Conservation (phyloP, 2,797 vertebrate genomes). For the Tarsius wallacei region DNA sequence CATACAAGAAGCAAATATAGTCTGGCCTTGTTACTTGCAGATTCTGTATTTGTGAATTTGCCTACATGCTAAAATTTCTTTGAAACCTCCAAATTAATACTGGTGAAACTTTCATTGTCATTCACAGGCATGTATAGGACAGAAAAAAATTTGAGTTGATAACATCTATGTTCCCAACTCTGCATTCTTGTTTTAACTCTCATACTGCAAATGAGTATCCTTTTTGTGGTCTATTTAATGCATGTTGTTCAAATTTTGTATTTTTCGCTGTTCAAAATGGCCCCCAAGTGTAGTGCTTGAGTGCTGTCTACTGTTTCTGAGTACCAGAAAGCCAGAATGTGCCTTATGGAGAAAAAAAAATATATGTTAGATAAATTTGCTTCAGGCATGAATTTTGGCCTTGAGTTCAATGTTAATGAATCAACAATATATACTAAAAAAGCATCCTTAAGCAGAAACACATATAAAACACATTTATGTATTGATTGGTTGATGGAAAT, state of each 20-base stretch:
- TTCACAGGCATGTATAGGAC: neutral
- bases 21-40: neutral
- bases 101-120: neutral
- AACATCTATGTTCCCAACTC: neutral
- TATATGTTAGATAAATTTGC: neutral
- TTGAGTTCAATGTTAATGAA: neutral
- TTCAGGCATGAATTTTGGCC: neutral
- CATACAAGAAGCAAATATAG: neutral
- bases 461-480: neutral
- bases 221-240: neutral
- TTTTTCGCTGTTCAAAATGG: neutral
- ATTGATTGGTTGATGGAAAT: neutral
- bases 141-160: neutral
- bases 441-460: neutral
- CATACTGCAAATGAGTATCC: neutral
- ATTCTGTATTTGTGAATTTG: neutral
- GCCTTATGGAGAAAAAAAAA: neutral
- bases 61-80: neutral
- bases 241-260: neutral
- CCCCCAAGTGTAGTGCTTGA: neutral
- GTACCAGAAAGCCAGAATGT: neutral
- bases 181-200: neutral
- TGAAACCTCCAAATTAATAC: neutral
- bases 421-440: neutral
- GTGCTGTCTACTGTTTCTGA: neutral